phyloP scores from a whole-genome alignment of 2,113 vertebrate species.

The Carettochelys insculpta region DNA sequence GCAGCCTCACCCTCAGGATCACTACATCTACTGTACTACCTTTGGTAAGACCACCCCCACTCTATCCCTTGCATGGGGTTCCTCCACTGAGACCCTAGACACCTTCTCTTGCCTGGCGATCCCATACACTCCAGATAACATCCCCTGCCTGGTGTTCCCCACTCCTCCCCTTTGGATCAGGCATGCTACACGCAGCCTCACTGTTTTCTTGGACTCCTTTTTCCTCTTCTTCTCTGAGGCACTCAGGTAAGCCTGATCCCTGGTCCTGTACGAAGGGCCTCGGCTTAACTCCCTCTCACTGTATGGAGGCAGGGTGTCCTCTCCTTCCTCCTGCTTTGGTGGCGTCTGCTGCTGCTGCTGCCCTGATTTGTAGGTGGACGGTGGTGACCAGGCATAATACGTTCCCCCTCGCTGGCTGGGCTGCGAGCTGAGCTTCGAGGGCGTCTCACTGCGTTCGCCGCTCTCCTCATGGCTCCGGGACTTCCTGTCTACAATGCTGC shows the following conservation, averaged over 20 bases:
- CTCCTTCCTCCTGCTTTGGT: conserved; percentile 74
- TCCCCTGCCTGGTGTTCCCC: conserved; percentile 16
- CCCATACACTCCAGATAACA: not conserved
- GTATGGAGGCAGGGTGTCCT: conserved; percentile 84
- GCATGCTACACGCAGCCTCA: conserved; percentile 74
- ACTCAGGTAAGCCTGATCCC: conserved; percentile 76
- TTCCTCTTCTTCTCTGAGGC: conserved; percentile 81
- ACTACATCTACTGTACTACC: not conserved
- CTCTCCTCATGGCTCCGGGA: conserved; percentile 80
- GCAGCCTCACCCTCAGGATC: not conserved
- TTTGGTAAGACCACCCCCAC: not conserved
- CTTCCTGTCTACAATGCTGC: conserved; percentile 86
- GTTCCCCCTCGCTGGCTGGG: conserved; percentile 75
- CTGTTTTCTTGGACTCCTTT: conserved; percentile 88
- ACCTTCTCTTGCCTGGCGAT: not conserved
- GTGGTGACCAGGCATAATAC: conserved; percentile 80
- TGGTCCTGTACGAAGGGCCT: conserved; percentile 76
- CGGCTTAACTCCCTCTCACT: conserved; percentile 83
- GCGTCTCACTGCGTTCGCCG: conserved; percentile 78
- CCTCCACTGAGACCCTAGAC: not conserved
- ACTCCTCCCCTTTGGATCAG: conserved; percentile 49
- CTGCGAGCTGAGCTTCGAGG: conserved; percentile 85
- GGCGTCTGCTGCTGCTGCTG: conserved; percentile 69
- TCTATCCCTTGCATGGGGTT: not conserved
- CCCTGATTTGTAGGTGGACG: conserved; percentile 69